Evolutionary conservation across 2,797 vertebrate species (phyloP).

Genomic region (Knipowitschia caucasica): DNA sequence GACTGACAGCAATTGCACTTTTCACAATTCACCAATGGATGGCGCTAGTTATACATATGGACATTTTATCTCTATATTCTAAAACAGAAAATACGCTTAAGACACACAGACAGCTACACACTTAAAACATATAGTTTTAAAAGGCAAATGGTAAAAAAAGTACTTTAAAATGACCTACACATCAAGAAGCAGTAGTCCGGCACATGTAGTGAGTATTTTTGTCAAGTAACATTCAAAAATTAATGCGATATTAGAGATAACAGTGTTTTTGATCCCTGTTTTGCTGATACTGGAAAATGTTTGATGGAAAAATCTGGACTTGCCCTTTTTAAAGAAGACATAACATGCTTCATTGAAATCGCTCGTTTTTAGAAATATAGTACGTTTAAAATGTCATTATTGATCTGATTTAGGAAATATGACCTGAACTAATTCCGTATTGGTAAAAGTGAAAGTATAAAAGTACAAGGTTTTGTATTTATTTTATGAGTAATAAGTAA

Average conservation of each 20-base stretch:
- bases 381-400: too few species aligned
- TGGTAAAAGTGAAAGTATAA: too few species aligned
- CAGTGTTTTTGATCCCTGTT: conserved; percentile 24
- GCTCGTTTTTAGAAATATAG: too few species aligned
- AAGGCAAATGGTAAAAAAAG: conserved; percentile 60
- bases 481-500: too few species aligned
- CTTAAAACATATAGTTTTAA: conserved; percentile 34
- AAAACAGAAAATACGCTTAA: conserved; percentile 25
- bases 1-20: conserved; percentile 68
- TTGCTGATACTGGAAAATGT: conserved; percentile 27
- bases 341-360: not conserved
- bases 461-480: too few species aligned
- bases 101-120: conserved; percentile 45
- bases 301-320: conserved; percentile 13
- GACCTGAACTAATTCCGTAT: too few species aligned
- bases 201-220: conserved; percentile 35
- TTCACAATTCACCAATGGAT: conserved; percentile 67
- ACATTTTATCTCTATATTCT: conserved; percentile 17
- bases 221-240: conserved; percentile 40
- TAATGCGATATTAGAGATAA: conserved; percentile 21
- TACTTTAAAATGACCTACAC: conserved; percentile 31
- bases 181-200: conserved; percentile 29
- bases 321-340: not conserved
- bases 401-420: too few species aligned
- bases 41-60: conserved; percentile 35